These are phyloP conservation scores for Yponomeuta plumbellus DNA, from an alignment of 2,888 invertebrate genomes.

Conservation along the genomic window DNA sequence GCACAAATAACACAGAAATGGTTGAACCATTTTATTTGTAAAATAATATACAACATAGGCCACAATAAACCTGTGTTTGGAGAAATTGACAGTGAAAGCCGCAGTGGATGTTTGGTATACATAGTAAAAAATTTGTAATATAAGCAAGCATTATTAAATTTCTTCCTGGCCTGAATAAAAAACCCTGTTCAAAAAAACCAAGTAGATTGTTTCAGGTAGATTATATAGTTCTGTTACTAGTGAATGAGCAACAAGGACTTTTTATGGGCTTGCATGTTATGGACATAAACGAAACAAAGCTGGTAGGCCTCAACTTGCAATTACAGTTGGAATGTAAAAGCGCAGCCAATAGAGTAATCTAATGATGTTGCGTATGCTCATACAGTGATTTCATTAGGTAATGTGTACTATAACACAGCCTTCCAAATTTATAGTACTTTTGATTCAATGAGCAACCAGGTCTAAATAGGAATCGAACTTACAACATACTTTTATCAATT, in stretches of 20 bases:
- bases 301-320: not conserved
- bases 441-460: not conserved
- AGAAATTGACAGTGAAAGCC: not conserved
- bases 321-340: not conserved
- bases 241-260: not conserved
- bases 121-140: too few relatives aligned
- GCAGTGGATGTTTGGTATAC: not conserved
- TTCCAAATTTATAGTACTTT: not conserved
- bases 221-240: not conserved
- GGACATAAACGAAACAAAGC: too few relatives aligned
- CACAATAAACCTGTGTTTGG: constrained; percentile 23
- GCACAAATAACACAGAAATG: constrained; percentile 61
- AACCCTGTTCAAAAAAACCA: not conserved
- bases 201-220: not conserved
- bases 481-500: not conserved
- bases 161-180: not conserved
- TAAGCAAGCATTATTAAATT: not conserved
- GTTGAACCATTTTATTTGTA: constrained; percentile 52
- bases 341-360: not conserved
- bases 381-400: not conserved
- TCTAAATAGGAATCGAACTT: not conserved
- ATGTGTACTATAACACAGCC: not conserved
- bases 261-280: not conserved
- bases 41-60: constrained; percentile 52
- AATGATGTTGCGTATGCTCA: not conserved